Evolutionary conservation across 2,888 invertebrate genomes (phyloP), one percentile per base, ranked within the genome.

Genomic region (Ormyrus pomaceus): DNA sequence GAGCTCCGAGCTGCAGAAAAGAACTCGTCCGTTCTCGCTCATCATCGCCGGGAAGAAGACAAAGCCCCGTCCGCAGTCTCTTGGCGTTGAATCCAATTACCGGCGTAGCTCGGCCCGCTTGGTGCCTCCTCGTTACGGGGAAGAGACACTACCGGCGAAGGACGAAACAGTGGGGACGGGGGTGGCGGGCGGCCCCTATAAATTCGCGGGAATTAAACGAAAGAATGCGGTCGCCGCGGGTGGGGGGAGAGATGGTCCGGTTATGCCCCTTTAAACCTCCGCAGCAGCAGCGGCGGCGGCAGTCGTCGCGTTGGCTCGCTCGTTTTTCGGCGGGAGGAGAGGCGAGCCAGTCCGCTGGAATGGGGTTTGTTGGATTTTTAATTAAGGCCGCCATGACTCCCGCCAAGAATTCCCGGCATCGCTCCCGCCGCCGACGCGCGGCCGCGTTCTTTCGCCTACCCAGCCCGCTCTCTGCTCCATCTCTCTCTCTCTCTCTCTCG

Each of bases 181-280:
- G 5, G 55, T n/a, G 51, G 19, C 45, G 46, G 66, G 50, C 66
- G 50, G 56, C 81, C 79, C 86, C 88, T 89, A 90, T 90, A 90
- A 90, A 90, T 90, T 90, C 88, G 87, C 88, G 88, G 89, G 89
- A 90, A 90, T 90, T 90, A 90, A 90, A 90, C 90, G 90, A 89
- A 90, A 90, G 90, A 90, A 90, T 90, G 90, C 87, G 90, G 89
- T 89, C 88, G 88, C 87, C 86, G 87, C 87, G 89, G 87, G 88
- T 11, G 19, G 7, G 55, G 75, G 53, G 71, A 56, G 62, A 65
- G 56, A 50, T 59, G 65, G 76, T 80, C 80, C 71, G 56, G 71
- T 80, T 75, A 80, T 79, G 74, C 56, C 56, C 64, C 71, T 69
- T 68, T 61, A 65, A 66, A 68, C 55, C 58, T 77, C 65, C 77